Conservation (phyloP, 2,888 invertebrate species). For the Andrena minutula region DNA sequence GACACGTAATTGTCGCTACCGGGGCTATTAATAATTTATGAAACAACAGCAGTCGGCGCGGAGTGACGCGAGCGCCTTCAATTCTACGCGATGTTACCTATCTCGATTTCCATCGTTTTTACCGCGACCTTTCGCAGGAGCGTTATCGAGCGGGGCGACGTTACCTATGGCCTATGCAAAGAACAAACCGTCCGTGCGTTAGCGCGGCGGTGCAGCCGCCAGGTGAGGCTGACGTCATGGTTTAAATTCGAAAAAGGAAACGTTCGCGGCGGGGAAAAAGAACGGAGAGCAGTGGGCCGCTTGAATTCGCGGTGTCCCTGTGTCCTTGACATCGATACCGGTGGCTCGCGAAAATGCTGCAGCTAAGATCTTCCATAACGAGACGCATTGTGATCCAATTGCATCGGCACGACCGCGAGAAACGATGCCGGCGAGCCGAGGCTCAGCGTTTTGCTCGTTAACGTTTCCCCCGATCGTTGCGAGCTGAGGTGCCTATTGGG, state of each 20-base stretch:
- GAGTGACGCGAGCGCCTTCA: not conserved
- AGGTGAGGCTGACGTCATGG: constrained; percentile 74
- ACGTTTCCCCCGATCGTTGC: no score
- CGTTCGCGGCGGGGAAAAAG: constrained; percentile 60
- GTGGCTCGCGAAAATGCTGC: constrained; percentile 61
- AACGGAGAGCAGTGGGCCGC: constrained; percentile 19
- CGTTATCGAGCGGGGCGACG: constrained; percentile 1
- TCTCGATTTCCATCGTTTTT: constrained; percentile 25
- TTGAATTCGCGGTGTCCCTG: constrained; percentile 49
- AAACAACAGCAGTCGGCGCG: not conserved
- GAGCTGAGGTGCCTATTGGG: no score
- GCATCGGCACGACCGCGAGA: constrained; percentile 16
- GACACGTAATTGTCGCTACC: constrained; percentile 2
- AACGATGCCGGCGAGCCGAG: not conserved
- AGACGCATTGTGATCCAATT: constrained; percentile 60
- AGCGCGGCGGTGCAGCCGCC: constrained; percentile 32
- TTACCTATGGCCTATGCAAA: no score
- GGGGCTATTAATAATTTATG: constrained; percentile 30
- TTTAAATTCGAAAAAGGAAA: constrained; percentile 77
- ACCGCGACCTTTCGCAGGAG: constrained; percentile 22
- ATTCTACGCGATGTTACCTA: constrained; percentile 15
- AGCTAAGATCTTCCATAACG: constrained; percentile 54
- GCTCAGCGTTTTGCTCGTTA: not conserved
- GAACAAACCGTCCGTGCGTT: constrained; percentile 34
- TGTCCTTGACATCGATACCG: constrained; percentile 71